These are phyloP conservation scores for Leistus spinibarbis DNA, from an alignment of 2,888 invertebrate species.

Conservation along the genomic window DNA sequence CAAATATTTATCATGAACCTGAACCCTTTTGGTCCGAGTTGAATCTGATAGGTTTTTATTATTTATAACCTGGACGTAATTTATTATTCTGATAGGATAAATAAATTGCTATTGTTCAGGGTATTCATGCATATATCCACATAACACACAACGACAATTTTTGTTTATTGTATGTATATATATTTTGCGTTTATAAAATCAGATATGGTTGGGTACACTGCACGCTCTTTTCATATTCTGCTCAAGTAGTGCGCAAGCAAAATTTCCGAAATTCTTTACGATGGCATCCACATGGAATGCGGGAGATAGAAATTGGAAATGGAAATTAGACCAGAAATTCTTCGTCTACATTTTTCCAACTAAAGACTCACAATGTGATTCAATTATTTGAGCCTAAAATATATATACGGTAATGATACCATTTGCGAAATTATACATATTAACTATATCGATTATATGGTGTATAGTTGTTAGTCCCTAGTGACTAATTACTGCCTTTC, in stretches of 20 bases:
- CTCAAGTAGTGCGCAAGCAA: slow-evolving; percentile 18
- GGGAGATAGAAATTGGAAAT: not conserved
- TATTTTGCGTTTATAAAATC: slow-evolving; percentile 19
- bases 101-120: slow-evolving; percentile 27
- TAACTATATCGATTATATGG: too few relatives aligned
- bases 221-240: slow-evolving; percentile 20
- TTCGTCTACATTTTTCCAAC: too few relatives aligned
- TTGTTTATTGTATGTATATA: not conserved
- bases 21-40: not conserved
- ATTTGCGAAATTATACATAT: not conserved
- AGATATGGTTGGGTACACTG: slow-evolving; percentile 2
- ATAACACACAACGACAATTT: slow-evolving; percentile 12
- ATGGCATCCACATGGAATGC: slow-evolving; percentile 7
- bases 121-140: not conserved
- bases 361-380: too few relatives aligned
- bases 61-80: slow-evolving; percentile 17
- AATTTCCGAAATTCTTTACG: slow-evolving; percentile 29
- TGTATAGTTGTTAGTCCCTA: not conserved
- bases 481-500: not conserved
- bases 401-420: too few relatives aligned
- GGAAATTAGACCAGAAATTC: not conserved
- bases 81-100: slow-evolving; percentile 29
- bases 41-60: slow-evolving; percentile 20
- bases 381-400: too few relatives aligned
- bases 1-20: too few relatives aligned